Evolutionary conservation across 2,113 vertebrate genomes (phyloP).

Genomic region (Pogona vitticeps): DNA sequence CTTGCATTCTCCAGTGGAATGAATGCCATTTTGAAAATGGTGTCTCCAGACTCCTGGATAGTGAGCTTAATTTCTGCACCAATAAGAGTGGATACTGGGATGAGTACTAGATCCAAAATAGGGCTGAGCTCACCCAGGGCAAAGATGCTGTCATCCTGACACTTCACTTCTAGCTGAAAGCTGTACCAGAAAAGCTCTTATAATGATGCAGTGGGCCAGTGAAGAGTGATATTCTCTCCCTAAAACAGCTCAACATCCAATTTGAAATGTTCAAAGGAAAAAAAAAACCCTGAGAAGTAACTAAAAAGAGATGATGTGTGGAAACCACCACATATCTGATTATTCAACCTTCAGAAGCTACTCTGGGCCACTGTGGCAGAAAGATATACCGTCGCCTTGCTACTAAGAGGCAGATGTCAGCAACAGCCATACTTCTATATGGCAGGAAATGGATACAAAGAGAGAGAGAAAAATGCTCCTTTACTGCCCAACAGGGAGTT

Average conservation of each 20-base stretch:
- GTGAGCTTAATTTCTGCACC: too few relatives aligned
- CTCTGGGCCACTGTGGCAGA: not conserved
- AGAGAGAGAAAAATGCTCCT: slow-evolving; percentile 28
- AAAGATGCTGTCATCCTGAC: not conserved
- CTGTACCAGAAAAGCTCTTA: not conserved
- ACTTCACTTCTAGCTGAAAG: not conserved
- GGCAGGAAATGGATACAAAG: slow-evolving; percentile 21
- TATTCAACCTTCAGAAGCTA: not conserved
- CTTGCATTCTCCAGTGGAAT: slow-evolving; percentile 41
- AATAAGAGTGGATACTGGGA: too few relatives aligned
- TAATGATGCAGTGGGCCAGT: not conserved
- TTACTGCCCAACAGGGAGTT: slow-evolving; percentile 50
- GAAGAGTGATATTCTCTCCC: not conserved
- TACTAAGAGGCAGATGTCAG: not conserved
- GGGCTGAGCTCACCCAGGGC: not conserved
- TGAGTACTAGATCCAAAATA: too few relatives aligned
- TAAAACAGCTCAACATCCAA: not conserved
- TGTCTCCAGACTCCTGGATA: too few relatives aligned
- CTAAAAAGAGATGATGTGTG: not conserved
- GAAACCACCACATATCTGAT: not conserved
- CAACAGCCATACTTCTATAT: not conserved
- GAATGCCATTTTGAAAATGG: too few relatives aligned
- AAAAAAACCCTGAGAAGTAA: slow-evolving; percentile 1
- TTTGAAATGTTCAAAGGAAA: not conserved
- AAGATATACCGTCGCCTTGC: not conserved